Evolutionary conservation across 2,888 invertebrate species (phyloP).

Genomic region (Erebia epiphron): DNA sequence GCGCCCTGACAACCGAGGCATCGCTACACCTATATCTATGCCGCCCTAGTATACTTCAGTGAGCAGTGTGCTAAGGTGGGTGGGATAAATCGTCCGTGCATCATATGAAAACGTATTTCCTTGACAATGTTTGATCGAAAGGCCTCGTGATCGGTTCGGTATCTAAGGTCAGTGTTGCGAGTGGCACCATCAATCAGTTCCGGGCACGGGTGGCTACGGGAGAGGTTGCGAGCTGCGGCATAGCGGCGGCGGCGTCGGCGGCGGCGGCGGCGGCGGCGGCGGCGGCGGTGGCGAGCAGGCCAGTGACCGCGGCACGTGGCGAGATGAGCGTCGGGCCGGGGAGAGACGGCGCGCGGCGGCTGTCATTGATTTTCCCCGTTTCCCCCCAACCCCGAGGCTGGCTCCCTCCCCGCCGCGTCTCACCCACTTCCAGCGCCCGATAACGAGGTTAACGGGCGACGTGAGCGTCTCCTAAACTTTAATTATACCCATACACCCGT

Average conservation of each 20-base stretch:
- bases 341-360: slow-evolving; percentile 81
- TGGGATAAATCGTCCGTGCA: slow-evolving; percentile 39
- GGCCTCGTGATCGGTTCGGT: slow-evolving; percentile 13
- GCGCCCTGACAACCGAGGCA: slow-evolving; percentile 56
- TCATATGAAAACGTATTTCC: slow-evolving; percentile 37
- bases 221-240: slow-evolving; percentile 43
- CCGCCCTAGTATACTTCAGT: slow-evolving; percentile 36
- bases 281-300: slow-evolving; percentile 60
- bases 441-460: slow-evolving; percentile 84
- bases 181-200: slow-evolving; percentile 34
- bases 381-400: slow-evolving; percentile 67
- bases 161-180: slow-evolving; percentile 40
- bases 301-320: slow-evolving; percentile 82
- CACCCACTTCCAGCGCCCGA: slow-evolving; percentile 83
- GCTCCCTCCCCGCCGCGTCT: slow-evolving; percentile 76
- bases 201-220: not conserved
- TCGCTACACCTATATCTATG: slow-evolving; percentile 49
- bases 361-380: slow-evolving; percentile 82
- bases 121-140: slow-evolving; percentile 19
- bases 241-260: slow-evolving; percentile 50
- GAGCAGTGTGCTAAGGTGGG: slow-evolving; percentile 36
- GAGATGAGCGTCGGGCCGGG: slow-evolving; percentile 80
- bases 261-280: slow-evolving; percentile 74
- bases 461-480: slow-evolving; percentile 83
- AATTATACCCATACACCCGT: slow-evolving; percentile 82